Conservation (phyloP, 2,888 invertebrate genomes). For the Brachyopa scutellaris region DNA sequence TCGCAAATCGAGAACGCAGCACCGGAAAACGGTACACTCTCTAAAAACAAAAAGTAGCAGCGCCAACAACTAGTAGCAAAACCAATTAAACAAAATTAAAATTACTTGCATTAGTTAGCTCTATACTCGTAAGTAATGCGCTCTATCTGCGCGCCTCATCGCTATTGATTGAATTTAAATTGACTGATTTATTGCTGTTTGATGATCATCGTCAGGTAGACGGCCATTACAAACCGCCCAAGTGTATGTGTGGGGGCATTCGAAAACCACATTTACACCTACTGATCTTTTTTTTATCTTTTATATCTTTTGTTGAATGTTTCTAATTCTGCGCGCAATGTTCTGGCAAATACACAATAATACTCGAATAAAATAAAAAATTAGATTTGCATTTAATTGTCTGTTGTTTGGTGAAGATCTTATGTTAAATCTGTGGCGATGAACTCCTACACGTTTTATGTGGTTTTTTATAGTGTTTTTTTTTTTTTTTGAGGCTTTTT, state of each 20-base stretch:
- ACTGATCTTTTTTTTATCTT: conserved; percentile 25
- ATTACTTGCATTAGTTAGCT: conserved; percentile 54
- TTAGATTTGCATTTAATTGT: conserved; percentile 67
- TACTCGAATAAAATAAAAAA: conserved; percentile 19
- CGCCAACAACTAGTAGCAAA: background rate
- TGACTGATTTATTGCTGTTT: conserved; percentile 67
- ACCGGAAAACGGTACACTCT: conserved; percentile 5
- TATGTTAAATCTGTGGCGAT: conserved; percentile 56
- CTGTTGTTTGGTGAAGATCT: conserved; percentile 62
- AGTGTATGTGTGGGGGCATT: conserved; percentile 59
- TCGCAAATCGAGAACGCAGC: background rate
- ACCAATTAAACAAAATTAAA: conserved; percentile 51
- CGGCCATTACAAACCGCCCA: conserved; percentile 49
- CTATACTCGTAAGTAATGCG: conserved; percentile 11
- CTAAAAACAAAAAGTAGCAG: too few relatives aligned
- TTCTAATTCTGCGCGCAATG: conserved; percentile 42
- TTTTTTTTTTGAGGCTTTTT: conserved; percentile 42
- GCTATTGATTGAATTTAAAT: conserved; percentile 71
- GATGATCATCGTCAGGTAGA: conserved; percentile 70
- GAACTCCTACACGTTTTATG: conserved; percentile 48
- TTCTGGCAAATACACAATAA: conserved; percentile 40
- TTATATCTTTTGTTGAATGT: conserved; percentile 3
- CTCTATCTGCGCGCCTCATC: conserved; percentile 52
- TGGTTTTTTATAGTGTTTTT: conserved; percentile 9
- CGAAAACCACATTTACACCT: conserved; percentile 65